phyloP scores from a whole-genome alignment of 1,140 invertebrate genomes.

The Lasioglossum baleicum region DNA sequence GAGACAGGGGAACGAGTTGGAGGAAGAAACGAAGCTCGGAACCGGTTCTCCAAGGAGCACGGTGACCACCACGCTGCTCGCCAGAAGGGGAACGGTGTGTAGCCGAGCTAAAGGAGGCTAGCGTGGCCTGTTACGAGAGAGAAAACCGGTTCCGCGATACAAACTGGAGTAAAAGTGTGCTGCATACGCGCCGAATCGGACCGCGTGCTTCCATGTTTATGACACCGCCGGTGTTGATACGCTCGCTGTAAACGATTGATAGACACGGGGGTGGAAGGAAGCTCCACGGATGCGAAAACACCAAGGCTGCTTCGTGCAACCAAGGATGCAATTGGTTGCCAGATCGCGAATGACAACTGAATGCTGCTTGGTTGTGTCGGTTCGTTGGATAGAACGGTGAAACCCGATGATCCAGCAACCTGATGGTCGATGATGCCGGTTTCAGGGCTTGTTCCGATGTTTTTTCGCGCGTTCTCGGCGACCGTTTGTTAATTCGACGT shows the following conservation, averaged over 20 bases:
- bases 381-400: no score
- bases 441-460: no score
- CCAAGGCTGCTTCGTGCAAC: no score
- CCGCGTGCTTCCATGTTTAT: conserved; percentile 58
- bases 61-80: conserved; percentile 48
- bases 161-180: conserved; percentile 75
- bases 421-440: no score
- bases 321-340: no score
- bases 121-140: conserved; percentile 66
- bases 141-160: conserved; percentile 69
- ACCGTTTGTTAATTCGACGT: no score
- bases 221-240: conserved; percentile 33
- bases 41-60: conserved; percentile 64
- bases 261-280: neutral
- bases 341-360: no score
- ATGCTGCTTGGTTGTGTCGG: no score
- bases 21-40: conserved; percentile 45
- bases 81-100: conserved; percentile 46
- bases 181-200: conserved; percentile 57
- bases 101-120: conserved; percentile 63
- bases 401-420: no score
- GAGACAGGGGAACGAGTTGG: conserved; percentile 29
- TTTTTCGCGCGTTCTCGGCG: no score
- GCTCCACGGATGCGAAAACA: no score
- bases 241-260: neutral